phyloP scores from a whole-genome alignment of 2,113 vertebrate genomes.

The Mus pahari region DNA sequence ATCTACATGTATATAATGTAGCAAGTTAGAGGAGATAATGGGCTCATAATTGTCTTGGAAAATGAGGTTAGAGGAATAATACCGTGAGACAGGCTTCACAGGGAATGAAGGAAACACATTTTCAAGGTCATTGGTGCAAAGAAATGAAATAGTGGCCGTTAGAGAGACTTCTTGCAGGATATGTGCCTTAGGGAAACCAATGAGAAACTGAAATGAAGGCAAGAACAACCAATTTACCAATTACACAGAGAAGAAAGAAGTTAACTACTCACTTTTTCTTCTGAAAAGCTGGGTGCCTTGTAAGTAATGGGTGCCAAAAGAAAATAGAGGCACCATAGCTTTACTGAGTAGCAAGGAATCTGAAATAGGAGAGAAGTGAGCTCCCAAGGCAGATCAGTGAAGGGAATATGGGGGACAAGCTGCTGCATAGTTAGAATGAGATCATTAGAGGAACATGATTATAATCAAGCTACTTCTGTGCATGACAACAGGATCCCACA shows the following conservation, averaged over 20 bases:
- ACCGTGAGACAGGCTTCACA: constrained; percentile 47
- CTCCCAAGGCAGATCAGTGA: background rate
- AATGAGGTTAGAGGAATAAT: constrained; percentile 78
- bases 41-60: constrained; percentile 76
- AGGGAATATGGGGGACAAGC: constrained; percentile 38
- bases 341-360: constrained; percentile 12
- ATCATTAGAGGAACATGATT: constrained; percentile 70
- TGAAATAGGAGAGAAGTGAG: constrained; percentile 44
- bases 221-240: background rate
- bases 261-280: background rate
- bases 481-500: constrained; percentile 65
- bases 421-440: constrained; percentile 58
- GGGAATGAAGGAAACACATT: constrained; percentile 60
- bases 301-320: constrained; percentile 3
- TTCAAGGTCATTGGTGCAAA: constrained; percentile 45
- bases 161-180: background rate
- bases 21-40: constrained; percentile 75
- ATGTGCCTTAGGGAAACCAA: background rate
- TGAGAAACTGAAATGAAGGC: background rate
- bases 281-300: background rate
- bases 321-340: background rate
- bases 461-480: constrained; percentile 70
- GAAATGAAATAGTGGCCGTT: constrained; percentile 50
- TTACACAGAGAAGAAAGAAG: background rate
- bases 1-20: constrained; percentile 54